phyloP scores from a whole-genome alignment of 1,140 invertebrate species.

The Danaus melanippus region DNA sequence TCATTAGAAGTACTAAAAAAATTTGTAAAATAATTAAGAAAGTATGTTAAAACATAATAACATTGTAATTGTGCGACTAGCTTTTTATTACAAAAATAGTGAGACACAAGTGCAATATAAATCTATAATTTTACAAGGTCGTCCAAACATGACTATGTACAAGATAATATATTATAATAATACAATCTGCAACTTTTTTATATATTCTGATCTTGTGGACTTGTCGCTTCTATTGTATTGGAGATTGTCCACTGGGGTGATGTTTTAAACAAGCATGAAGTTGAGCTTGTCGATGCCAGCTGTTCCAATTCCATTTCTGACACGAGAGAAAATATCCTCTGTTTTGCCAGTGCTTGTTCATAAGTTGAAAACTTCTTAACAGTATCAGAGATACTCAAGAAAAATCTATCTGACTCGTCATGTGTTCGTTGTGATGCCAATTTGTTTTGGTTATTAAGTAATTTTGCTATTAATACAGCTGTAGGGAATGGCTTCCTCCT shows the following conservation, averaged over 20 bases:
- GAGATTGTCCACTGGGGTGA: constrained; percentile 5
- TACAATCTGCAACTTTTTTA: no score
- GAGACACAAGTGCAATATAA: no score
- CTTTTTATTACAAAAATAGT: no score
- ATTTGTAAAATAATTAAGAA: no score
- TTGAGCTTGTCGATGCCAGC: constrained; percentile 17
- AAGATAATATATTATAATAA: no score
- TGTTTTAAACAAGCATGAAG: constrained; percentile 4
- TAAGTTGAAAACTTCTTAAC: constrained; percentile 34
- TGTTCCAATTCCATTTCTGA: constrained; percentile 32
- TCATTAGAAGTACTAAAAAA: no score
- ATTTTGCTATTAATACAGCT: constrained; percentile 22
- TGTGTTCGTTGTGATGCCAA: constrained; percentile 5
- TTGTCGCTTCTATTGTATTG: no score
- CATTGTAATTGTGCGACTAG: no score
- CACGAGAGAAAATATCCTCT: constrained; percentile 29
- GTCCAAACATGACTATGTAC: no score
- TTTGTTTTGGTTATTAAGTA: constrained; percentile 20
- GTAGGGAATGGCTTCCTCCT: constrained; percentile 16
- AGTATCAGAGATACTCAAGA: constrained; percentile 27
- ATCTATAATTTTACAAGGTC: no score
- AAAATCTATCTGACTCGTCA: constrained; percentile 22
- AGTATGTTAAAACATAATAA: no score
- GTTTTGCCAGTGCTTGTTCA: constrained; percentile 27
- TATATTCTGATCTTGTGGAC: no score